phyloP scores from a whole-genome alignment of 2,797 vertebrate species.

The Pangasius sanitwongsei region DNA sequence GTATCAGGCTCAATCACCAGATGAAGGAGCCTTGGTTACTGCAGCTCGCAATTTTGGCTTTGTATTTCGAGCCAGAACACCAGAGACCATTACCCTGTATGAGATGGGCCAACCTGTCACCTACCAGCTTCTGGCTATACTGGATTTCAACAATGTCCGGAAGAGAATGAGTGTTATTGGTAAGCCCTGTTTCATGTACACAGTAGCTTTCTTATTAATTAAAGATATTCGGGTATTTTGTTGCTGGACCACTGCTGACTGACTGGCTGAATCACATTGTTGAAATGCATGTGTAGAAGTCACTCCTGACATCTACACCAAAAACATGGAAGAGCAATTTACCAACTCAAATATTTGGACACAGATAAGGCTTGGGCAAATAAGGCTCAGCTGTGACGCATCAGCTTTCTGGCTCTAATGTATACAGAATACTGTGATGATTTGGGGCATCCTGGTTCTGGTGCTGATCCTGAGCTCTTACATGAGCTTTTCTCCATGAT shows the following conservation, averaged over 20 bases:
- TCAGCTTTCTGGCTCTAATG: background rate
- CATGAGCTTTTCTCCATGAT: background rate
- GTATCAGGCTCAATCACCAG: conserved; percentile 80
- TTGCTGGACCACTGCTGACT: background rate
- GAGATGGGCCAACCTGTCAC: conserved; percentile 75
- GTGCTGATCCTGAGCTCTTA: background rate
- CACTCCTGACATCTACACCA: background rate
- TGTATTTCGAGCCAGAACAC: conserved; percentile 76
- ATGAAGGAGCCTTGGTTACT: conserved; percentile 79
- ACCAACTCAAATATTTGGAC: background rate
- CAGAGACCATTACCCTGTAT: conserved; percentile 78
- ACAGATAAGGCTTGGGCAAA: background rate
- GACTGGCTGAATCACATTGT: background rate
- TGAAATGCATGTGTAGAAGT: background rate
- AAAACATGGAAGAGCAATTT: background rate
- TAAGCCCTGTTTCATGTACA: conserved; percentile 52
- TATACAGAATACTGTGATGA: background rate
- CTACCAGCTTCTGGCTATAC: conserved; percentile 78
- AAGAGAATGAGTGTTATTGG: conserved; percentile 84
- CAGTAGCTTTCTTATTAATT: background rate
- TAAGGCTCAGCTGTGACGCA: background rate
- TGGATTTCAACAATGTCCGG: conserved; percentile 79
- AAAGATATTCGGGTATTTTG: background rate
- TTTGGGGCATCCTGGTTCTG: background rate
- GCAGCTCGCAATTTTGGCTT: conserved; percentile 79